These are phyloP conservation scores for Parasteatoda lunata DNA, from an alignment of 2,888 invertebrate genomes.

Conservation along the genomic window DNA sequence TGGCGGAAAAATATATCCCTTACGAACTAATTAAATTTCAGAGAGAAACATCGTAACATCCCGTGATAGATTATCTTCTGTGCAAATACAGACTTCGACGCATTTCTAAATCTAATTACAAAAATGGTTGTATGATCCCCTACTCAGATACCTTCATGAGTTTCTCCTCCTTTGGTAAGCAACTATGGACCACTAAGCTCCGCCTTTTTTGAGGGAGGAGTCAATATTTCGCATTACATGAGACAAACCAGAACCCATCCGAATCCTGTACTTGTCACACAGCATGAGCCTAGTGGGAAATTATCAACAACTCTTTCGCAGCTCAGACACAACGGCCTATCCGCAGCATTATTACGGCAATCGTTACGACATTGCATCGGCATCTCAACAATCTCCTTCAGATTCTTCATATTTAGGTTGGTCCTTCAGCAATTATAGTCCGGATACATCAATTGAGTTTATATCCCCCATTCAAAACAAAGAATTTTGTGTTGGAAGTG, in stretches of 20 bases:
- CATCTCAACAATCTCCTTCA: neutral
- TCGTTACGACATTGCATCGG: conserved; percentile 38
- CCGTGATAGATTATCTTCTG: no score
- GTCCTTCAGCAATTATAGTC: conserved; percentile 38
- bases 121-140: neutral
- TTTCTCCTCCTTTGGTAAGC: neutral
- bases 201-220: conserved; percentile 30
- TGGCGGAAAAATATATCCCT: no score
- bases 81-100: no score
- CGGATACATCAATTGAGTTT: conserved; percentile 36
- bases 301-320: conserved; percentile 58
- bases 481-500: conserved; percentile 15
- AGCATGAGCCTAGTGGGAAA: conserved; percentile 68
- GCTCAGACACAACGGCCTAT: conserved; percentile 40
- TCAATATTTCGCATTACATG: conserved; percentile 22
- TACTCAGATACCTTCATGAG: conserved; percentile 10
- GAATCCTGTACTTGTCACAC: conserved; percentile 40
- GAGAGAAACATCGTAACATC: no score
- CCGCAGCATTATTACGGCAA: conserved; percentile 55
- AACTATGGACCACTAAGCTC: neutral
- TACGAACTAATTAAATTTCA: no score
- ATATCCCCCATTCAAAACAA: neutral
- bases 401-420: conserved; percentile 21
- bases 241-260: conserved; percentile 49
- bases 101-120: no score